Conservation (phyloP, 2,888 invertebrate species). For the Machimus rusticus region DNA sequence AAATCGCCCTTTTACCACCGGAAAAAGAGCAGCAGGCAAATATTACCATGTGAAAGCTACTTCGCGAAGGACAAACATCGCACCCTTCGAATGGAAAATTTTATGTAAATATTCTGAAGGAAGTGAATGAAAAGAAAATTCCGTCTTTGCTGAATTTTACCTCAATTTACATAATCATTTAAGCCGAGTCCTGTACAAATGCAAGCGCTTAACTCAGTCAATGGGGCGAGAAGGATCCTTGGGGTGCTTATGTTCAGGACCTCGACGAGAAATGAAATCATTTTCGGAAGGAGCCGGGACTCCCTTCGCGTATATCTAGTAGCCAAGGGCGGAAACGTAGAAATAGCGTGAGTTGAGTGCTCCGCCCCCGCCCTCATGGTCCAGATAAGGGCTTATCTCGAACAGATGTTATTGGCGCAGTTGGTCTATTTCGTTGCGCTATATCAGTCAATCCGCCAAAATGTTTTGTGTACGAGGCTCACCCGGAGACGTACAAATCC, state of each 20-base stretch:
- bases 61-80: neutral
- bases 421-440: neutral
- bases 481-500: neutral
- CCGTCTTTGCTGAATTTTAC: neutral
- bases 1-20: neutral
- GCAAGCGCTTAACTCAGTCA: neutral
- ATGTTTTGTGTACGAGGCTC: neutral
- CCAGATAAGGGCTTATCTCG: neutral
- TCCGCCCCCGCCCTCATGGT: neutral
- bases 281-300: neutral
- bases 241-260: neutral
- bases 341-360: neutral
- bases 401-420: constrained; percentile 4
- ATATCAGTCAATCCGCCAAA: neutral
- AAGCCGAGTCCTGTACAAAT: neutral
- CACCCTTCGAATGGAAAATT: neutral
- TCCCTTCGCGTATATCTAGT: neutral
- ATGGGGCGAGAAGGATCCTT: neutral
- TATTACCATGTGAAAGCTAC: neutral
- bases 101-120: neutral
- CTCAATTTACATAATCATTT: constrained; percentile 22
- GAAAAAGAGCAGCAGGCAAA: neutral
- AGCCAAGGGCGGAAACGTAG: neutral
- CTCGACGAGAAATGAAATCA: neutral
- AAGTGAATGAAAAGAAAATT: constrained; percentile 6